phyloP scores from a whole-genome alignment of 2,888 invertebrate species.

The Aphidoletes aphidimyza region DNA sequence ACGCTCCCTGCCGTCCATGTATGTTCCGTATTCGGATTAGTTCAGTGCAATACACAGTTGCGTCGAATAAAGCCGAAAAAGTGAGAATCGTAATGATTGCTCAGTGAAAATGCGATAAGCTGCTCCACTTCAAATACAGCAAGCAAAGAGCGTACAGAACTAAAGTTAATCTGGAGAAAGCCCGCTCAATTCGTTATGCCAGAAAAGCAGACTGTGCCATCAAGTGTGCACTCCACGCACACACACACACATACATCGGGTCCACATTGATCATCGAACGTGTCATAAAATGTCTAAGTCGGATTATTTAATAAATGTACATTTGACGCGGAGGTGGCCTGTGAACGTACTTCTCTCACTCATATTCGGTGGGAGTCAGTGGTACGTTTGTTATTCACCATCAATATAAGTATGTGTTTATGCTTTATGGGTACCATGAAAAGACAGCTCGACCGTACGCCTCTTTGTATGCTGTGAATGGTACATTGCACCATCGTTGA shows the following conservation, averaged over 20 bases:
- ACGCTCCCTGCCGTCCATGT: no score
- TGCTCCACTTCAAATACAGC: no score
- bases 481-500: no score
- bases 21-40: no score
- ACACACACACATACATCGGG: not conserved
- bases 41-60: no score
- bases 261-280: slow-evolving; percentile 11
- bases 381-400: not conserved
- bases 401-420: slow-evolving; percentile 45
- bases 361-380: not conserved
- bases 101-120: no score
- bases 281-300: slow-evolving; percentile 45
- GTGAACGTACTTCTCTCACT: no score
- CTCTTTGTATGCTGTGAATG: no score
- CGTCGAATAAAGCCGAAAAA: no score
- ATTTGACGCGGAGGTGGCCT: not conserved
- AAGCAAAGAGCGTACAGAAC: no score
- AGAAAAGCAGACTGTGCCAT: not conserved
- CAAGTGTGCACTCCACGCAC: not conserved
- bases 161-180: not conserved
- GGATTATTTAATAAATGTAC: slow-evolving; percentile 33
- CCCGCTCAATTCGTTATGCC: not conserved
- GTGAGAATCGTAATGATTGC: no score
- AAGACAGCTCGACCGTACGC: not conserved
- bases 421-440: slow-evolving; percentile 33